Conservation (phyloP, 2,888 invertebrate species). For the Dyspetes luteomarginatus region DNA sequence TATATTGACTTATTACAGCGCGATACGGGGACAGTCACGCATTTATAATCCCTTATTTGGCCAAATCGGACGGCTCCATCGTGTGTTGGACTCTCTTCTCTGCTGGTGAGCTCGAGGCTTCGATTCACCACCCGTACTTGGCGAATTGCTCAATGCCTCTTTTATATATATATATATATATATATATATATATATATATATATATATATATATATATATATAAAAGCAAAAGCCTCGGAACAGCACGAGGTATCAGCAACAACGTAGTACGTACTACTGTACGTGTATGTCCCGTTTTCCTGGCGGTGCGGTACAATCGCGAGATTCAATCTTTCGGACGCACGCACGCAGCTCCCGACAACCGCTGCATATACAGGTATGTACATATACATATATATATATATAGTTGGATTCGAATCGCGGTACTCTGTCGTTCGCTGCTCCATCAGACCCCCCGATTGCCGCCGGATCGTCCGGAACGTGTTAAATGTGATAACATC, state of each 20-base stretch:
- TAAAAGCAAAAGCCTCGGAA: constrained; percentile 32
- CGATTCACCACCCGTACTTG: constrained; percentile 75
- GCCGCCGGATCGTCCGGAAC: constrained; percentile 6
- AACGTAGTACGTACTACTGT: constrained; percentile 35
- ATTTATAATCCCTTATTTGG: constrained; percentile 81
- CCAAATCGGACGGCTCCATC: constrained; percentile 80
- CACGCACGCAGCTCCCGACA: constrained; percentile 39
- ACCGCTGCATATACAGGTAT: constrained; percentile 12
- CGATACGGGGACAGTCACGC: constrained; percentile 73
- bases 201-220: neutral
- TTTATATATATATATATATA: constrained; percentile 49
- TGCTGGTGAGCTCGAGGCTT: constrained; percentile 31
- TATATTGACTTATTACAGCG: constrained; percentile 79
- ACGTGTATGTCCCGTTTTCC: constrained; percentile 43
- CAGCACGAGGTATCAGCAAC: constrained; percentile 27
- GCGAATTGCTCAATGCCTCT: constrained; percentile 79
- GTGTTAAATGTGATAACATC: constrained; percentile 40
- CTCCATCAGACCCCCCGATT: constrained; percentile 31
- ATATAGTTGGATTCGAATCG: constrained; percentile 48
- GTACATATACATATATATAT: neutral
- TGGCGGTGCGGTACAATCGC: constrained; percentile 42
- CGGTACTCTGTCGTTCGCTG: constrained; percentile 20
- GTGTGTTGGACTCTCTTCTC: constrained; percentile 31
- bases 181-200: constrained; percentile 8
- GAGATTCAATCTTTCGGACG: constrained; percentile 57